Base-by-base conservation (phyloP, 1,140 invertebrate species). In the Leptinotarsa undecemlineata region DNA sequence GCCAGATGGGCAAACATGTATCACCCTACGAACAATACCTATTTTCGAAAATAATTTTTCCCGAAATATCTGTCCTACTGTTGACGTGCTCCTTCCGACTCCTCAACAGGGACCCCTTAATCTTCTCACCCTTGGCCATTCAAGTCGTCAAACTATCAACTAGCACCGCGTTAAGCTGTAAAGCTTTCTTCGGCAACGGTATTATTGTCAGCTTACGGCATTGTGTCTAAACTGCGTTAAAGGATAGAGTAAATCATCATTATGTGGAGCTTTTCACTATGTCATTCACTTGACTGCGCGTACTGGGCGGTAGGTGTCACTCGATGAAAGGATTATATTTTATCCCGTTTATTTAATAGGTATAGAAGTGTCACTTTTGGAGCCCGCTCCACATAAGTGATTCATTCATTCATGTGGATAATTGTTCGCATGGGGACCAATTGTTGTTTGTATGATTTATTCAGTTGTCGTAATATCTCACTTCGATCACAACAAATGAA, bases 201-300 rank as follows among this genome's bases (percentile, higher is more conserved):
- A 64, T 64, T 64, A 64, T 64, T 64, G 63, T 64, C 63, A 64
- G 63, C 20, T 64, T 64, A 64, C 26, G 21, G 20, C 26, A 64
- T 64, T 64, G 63, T 64, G 63, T 64, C 15, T 64, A 64, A 64
- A 33, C 63, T 64, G 63, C 20, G 63, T 64, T 17, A 64, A 64
- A 64, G 63, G 63, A 64, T 21, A 64, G 63, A 64, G 63, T 64
- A 64, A 64, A 64, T 64, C 63, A 64, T 23, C 63, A 64, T 64
- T 64, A 64, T 64, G 20, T 23, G 63, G 63, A 33, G 26, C 63
- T 33, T 64, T 64, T 64, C 63, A 64, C 17, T 13, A 64, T 64
- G 63, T 64, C 63, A 64, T 64, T 64, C 63, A 33, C 20, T 64
- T 64, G 20, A 64, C 20, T 64, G 26, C 20, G 63, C 26, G 63